Conservation (phyloP, 2,888 invertebrate genomes). For the Synergus gifuensis region DNA sequence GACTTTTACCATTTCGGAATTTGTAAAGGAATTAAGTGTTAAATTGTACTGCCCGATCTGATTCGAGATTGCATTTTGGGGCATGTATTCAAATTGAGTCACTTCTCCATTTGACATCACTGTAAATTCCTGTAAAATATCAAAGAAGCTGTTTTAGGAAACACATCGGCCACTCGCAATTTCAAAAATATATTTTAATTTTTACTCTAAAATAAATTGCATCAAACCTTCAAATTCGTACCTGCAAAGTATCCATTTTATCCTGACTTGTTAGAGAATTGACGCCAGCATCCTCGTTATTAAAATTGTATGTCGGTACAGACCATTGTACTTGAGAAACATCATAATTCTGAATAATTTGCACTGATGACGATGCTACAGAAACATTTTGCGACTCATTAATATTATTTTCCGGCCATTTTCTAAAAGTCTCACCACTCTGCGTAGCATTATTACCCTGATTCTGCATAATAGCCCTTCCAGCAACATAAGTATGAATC, state of each 20-base stretch:
- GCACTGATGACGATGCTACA: constrained; percentile 60
- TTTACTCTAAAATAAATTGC: neutral
- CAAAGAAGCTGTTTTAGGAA: constrained; percentile 63
- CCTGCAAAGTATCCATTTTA: constrained; percentile 66
- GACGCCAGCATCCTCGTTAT: constrained; percentile 62
- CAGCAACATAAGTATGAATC: constrained; percentile 77
- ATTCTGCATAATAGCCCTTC: constrained; percentile 73
- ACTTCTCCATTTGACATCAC: constrained; percentile 73
- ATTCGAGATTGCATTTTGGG: constrained; percentile 60
- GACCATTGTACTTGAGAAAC: constrained; percentile 71
- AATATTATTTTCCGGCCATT: constrained; percentile 63
- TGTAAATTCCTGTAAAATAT: constrained; percentile 70
- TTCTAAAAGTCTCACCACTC: constrained; percentile 60
- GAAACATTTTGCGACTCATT: constrained; percentile 59
- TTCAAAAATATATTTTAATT: neutral
- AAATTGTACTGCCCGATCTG: constrained; percentile 67
- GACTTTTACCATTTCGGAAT: constrained; percentile 65
- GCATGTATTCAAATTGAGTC: constrained; percentile 68
- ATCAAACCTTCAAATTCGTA: neutral
- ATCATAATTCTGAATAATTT: constrained; percentile 67
- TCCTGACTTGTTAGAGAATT: constrained; percentile 54
- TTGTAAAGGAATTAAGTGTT: constrained; percentile 63
- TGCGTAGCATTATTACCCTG: constrained; percentile 55
- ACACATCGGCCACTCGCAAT: neutral
- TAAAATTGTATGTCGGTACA: constrained; percentile 66